Evolutionary conservation across 2,888 invertebrate species (phyloP).

Genomic region (Strigamia transsilvanica): DNA sequence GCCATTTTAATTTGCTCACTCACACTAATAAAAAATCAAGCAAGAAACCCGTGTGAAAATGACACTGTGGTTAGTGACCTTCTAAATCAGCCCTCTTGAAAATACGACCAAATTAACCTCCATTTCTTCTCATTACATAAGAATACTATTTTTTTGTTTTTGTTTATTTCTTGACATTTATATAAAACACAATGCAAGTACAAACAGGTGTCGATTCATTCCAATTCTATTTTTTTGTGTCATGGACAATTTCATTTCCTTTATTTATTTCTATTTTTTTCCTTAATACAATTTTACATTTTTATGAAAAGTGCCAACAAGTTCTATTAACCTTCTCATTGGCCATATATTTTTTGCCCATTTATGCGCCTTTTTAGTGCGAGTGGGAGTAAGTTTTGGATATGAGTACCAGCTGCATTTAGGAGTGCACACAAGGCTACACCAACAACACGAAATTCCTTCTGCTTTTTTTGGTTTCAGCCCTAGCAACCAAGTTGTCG

Average conservation of each 20-base stretch:
- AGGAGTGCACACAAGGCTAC: constrained; percentile 49
- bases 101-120: background rate
- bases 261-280: constrained; percentile 13
- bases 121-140: constrained; percentile 4
- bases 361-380: constrained; percentile 18
- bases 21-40: background rate
- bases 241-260: constrained; percentile 25
- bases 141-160: background rate
- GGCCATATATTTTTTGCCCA: constrained; percentile 17
- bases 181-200: constrained; percentile 47
- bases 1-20: constrained; percentile 35
- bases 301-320: constrained; percentile 34
- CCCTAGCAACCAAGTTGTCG: constrained; percentile 41
- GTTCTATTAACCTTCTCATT: constrained; percentile 42
- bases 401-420: constrained; percentile 46
- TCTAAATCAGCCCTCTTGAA: background rate
- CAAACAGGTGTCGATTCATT: constrained; percentile 42
- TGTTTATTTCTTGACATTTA: constrained; percentile 6
- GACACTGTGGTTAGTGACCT: constrained; percentile 30
- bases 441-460: constrained; percentile 41
- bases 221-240: constrained; percentile 32
- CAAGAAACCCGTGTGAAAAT: constrained; percentile 20
- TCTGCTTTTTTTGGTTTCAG: constrained; percentile 44
- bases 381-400: constrained; percentile 44
- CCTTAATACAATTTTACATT: constrained; percentile 25